phyloP scores from a whole-genome alignment of 2,888 invertebrate species.

The Amiota communis region DNA sequence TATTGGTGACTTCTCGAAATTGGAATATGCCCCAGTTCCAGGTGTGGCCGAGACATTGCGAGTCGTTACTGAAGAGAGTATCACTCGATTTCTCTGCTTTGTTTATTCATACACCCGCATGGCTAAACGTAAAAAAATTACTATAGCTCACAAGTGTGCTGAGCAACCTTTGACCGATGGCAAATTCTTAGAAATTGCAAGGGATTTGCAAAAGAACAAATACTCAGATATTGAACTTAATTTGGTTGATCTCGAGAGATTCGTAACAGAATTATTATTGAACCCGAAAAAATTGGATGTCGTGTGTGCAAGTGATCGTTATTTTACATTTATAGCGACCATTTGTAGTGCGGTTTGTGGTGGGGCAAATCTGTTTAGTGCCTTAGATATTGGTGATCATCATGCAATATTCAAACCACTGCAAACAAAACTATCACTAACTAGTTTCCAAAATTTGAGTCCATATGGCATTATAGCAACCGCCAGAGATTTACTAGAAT shows the following conservation, averaged over 20 bases:
- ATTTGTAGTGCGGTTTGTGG: slow-evolving; percentile 61
- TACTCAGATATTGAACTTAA: slow-evolving; percentile 52
- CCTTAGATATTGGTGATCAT: slow-evolving; percentile 56
- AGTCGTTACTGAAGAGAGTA: slow-evolving; percentile 42
- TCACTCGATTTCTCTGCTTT: slow-evolving; percentile 50
- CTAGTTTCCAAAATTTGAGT: slow-evolving; percentile 52
- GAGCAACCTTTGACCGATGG: slow-evolving; percentile 62
- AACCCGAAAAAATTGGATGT: slow-evolving; percentile 59
- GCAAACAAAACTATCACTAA: slow-evolving; percentile 62
- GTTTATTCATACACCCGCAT: slow-evolving; percentile 52
- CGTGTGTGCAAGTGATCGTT: slow-evolving; percentile 60
- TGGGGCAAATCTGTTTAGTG: slow-evolving; percentile 61
- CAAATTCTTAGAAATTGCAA: slow-evolving; percentile 48
- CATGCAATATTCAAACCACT: slow-evolving; percentile 67
- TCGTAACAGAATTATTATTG: slow-evolving; percentile 49
- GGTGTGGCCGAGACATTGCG: slow-evolving; percentile 66
- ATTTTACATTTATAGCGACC: slow-evolving; percentile 61
- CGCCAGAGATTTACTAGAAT: slow-evolving; percentile 52
- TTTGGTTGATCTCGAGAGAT: slow-evolving; percentile 49
- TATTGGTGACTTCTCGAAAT: slow-evolving; percentile 59
- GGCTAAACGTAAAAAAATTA: slow-evolving; percentile 51
- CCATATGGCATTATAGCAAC: slow-evolving; percentile 61
- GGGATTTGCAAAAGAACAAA: slow-evolving; percentile 34
- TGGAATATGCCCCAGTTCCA: slow-evolving; percentile 65
- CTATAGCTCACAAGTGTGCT: slow-evolving; percentile 57